Base-by-base conservation (phyloP, 2,113 vertebrate species). In the Jaculus jaculus region DNA sequence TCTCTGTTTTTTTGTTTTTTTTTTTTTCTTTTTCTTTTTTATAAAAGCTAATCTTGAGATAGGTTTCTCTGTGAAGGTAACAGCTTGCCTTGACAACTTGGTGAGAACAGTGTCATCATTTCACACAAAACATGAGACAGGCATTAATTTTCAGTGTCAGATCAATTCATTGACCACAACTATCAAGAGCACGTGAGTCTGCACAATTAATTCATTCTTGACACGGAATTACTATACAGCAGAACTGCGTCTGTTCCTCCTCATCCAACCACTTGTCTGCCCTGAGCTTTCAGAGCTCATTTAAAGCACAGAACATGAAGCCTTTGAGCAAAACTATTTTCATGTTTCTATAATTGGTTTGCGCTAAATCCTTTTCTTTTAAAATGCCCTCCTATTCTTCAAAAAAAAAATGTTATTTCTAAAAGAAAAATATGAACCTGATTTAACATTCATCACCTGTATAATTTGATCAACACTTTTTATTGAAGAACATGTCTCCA, bases 111-210 rank as follows among this genome's bases (percentile, higher is more conserved):
- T 51, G 94, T 84, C 94, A 93, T 81, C 87, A 84, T 93, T 95
- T 92, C 93, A 93, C 87, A 92, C 73, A 95, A 94, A 95, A 96
- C 95, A 92, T 90, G 93, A 92, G 93, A 90, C 95, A 97, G 96
- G 87, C 95, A 95, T 96, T 95, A 82, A 96, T 96, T 97, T 96
- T 94, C 95, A 95, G 95, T 95, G 96, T 97, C 97, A 96, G 90
- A 95, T 96, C 90, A 96, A 94, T 97, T 95, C 94, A 97, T 93
- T 96, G 96, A 96, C 96, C 95, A 95, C 90, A 90, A 90, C 74
- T 91, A 95, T 95, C 85, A 86, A 92, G 79, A 95, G 79, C 54
- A 95, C 75, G 91, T 88, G 91, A 75, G 30, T 93, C 83, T 30
- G 18, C 84, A 95, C 96, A 96, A 95, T 96, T 95, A 94, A 95